Evolutionary conservation across 1,140 invertebrate genomes (phyloP), one percentile per base, ranked within the genome.

Genomic region (Acromyrmex charruanus): DNA sequence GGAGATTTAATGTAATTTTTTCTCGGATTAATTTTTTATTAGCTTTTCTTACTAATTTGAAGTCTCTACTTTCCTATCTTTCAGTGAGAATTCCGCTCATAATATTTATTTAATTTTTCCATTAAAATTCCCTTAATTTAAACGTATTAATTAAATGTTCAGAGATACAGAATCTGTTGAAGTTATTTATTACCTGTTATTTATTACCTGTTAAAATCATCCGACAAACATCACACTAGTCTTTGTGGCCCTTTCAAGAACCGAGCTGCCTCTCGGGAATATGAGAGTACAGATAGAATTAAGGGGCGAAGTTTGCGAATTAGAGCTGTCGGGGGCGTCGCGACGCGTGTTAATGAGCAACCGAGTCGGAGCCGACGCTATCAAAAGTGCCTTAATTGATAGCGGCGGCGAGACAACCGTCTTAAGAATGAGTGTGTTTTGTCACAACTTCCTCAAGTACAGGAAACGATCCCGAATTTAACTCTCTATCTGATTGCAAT

Each of bases 331-430:
- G 35, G 53, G 53, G 53, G 35, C 18, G 69, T 61, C 55, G 69
- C 69, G 80, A 75, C 69, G 80, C 55, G 80, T 84, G 80, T 84
- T 84, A 84, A 84, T 58, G 80, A 84, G 80, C 80, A 71, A 28
- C 80, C 53, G 6, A 4, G 68, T 31, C 39, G 53, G 63, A 68
- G 63, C 9, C 25, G 44, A 7, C 2, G 39, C 44, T 84, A 84
- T 84, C 69, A 84, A 84, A 84, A 84, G 69, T 84, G 25, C 39
- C 39, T 61, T 84, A 75, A 84, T 74, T 84, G 80, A 75, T 75
- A 84, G 58, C 61, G 44, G 53, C 55, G 44, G 39, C 18, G 14
- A 53, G 31, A 25, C 51, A 84, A 84, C 69, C 35, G 39, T 84
- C 53, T 2, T 25, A 74, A 59, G 69, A 84, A 75, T 49, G n/a